Percentiles rank a stretch among this genome's conserved stretches.
phyloP scores from a whole-genome alignment of 2,888 invertebrate species.

The Hermaeophaga mercurialis region DNA sequence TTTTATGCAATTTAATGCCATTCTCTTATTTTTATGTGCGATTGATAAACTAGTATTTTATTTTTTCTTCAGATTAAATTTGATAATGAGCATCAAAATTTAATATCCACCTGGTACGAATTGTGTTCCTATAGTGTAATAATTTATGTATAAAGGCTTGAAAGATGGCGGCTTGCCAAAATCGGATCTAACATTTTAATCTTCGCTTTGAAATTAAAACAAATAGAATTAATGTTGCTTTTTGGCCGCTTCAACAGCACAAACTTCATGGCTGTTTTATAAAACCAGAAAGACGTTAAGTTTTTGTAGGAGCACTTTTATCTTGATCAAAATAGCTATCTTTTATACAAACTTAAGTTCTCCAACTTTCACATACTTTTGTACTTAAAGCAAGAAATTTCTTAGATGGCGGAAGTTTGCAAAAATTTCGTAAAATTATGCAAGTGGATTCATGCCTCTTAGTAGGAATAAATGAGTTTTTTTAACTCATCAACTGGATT shows the following conservation, averaged over 20 bases:
- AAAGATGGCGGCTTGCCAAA: constrained; percentile 5
- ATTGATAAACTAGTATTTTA: too few species aligned
- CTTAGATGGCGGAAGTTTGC: constrained; percentile 30
- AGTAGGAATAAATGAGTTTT: constrained; percentile 31
- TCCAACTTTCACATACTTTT: constrained; percentile 37
- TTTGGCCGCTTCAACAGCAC: not conserved
- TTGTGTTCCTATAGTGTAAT: not conserved
- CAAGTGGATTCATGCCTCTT: constrained; percentile 27
- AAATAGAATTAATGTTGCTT: constrained; percentile 6
- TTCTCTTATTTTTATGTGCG: too few species aligned
- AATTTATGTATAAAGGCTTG: constrained; percentile 2
- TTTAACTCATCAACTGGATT: constrained; percentile 3
- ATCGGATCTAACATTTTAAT: constrained; percentile 3
- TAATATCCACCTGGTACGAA: not conserved
- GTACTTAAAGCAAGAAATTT: constrained; percentile 34
- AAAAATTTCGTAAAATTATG: constrained; percentile 30
- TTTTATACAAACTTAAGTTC: constrained; percentile 35
- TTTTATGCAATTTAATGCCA: too few species aligned
- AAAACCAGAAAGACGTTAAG: constrained; percentile 34
- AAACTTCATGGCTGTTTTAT: constrained; percentile 36
- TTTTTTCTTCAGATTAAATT: too few species aligned
- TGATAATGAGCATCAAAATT: too few species aligned
- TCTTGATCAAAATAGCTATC: constrained; percentile 38
- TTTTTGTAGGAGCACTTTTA: constrained; percentile 35
- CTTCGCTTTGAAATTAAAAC: constrained; percentile 8